Conservation (phyloP, 2,888 invertebrate genomes). For the Microchrysa polita region DNA sequence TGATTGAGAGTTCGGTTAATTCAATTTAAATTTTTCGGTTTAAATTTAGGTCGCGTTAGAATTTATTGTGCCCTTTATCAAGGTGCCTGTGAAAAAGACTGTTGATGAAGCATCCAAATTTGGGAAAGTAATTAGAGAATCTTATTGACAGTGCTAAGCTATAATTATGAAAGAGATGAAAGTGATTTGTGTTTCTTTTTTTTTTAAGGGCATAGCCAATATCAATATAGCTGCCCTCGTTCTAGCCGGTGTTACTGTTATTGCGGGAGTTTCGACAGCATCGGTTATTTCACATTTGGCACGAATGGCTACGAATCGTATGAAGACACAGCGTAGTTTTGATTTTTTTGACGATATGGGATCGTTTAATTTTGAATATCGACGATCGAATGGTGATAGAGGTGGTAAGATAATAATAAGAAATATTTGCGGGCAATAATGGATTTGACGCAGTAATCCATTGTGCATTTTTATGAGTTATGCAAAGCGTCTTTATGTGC, state of each 20-base stretch:
- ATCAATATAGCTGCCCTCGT: constrained; percentile 69
- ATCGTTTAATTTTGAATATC: constrained; percentile 4
- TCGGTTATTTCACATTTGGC: not conserved
- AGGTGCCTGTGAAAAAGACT: constrained; percentile 67
- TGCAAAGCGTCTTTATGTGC: too few species aligned
- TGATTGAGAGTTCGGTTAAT: too few species aligned
- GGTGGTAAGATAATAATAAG: constrained; percentile 27
- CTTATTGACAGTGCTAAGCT: not conserved
- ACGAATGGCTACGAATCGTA: not conserved
- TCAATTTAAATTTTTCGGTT: not conserved
- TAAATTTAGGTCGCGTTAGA: constrained; percentile 69
- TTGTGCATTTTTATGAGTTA: too few species aligned
- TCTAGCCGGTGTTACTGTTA: constrained; percentile 57
- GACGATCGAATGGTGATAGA: constrained; percentile 2
- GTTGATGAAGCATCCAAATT: constrained; percentile 57
- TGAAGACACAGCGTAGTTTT: not conserved
- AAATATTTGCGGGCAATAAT: too few species aligned
- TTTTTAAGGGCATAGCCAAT: constrained; percentile 64
- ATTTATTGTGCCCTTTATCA: constrained; percentile 70
- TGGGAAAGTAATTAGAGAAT: constrained; percentile 18
- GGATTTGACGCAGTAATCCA: too few species aligned
- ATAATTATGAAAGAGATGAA: not conserved
- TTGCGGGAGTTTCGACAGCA: not conserved
- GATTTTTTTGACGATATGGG: constrained; percentile 11
- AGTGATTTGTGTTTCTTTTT: not conserved